Evolutionary conservation across 1,140 invertebrate genomes (phyloP).

Genomic region (Globodera rostochiensis): DNA sequence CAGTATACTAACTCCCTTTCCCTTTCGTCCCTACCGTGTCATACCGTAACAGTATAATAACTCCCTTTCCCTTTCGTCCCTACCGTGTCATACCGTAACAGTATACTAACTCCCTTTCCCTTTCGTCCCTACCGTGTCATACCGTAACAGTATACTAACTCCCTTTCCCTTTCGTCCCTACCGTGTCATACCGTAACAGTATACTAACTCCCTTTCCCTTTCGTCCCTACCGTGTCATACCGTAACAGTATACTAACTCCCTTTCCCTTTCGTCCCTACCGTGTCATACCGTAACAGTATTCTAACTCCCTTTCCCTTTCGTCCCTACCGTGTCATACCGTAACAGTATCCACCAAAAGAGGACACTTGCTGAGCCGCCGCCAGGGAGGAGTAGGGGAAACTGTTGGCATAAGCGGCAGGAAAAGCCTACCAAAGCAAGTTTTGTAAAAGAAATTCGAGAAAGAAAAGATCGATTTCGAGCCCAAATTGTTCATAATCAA

Average conservation of each 20-base stretch:
- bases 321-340: not conserved
- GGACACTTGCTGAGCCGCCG: not conserved
- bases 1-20: not conserved
- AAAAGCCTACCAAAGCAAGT: conserved; percentile 1
- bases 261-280: no score
- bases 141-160: not conserved
- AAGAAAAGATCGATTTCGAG: no score
- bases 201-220: not conserved
- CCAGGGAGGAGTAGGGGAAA: conserved; percentile 3
- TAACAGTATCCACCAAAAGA: conserved; percentile 4
- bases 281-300: not conserved
- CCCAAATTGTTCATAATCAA: no score
- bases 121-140: no score
- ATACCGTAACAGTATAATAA: not conserved
- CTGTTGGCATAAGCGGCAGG: not conserved
- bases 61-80: no score
- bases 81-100: not conserved
- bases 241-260: no score
- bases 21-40: not conserved
- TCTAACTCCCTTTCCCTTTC: not conserved
- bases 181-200: not conserved
- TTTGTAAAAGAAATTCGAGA: no score
- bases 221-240: not conserved
- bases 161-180: no score
- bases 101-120: no score